Evolutionary conservation across 2,797 vertebrate genomes (phyloP), one percentile per base, ranked within the genome.

Genomic region (Acanthiza pusilla): DNA sequence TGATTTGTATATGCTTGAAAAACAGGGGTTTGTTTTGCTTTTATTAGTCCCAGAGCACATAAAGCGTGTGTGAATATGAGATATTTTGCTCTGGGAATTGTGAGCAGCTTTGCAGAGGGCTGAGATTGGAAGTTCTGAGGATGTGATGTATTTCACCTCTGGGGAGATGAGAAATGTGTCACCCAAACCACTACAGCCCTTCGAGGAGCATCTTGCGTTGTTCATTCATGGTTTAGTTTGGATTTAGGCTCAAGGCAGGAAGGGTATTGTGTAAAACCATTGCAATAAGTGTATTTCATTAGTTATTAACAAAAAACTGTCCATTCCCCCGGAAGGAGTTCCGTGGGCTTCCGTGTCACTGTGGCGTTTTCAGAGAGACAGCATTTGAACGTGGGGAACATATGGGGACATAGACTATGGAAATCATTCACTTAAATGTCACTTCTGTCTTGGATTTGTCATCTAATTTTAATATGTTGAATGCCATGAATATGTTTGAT

Each of bases 241-340:
- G 72, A 91, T 91, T 93, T 78, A 43, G 23, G 58, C 92, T 95
- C 88, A 88, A 86, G 94, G 92, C 47, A 88, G 55, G 84, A 90
- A 51, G 32, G 83, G 26, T 20, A 21, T 17, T 73, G 88, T 78
- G 75, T 50, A 93, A 86, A 88, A 89, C 71, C 48, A 68, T 60
- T 91, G 79, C 88, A 86, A 3, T 84, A 97, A 97, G 83, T 95
- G 66, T 38, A 79, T 74, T 95, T 88, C 94, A 91, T 95, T 94
- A 92, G 71, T 88, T 96, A 80, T 90, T 96, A 96, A 92, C 91
- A 65, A 27, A 94, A 78, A 95, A 73, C 30, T 95, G 92, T 75
- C 83, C 94, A 61, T 85, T 91, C 73, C 51, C 94, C 95, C 16
- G 1, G 78, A 89, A 94, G 94, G 89, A 94, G 48, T 94, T 92